phyloP scores from a whole-genome alignment of 2,113 vertebrate species.

The Salvator merianae region DNA sequence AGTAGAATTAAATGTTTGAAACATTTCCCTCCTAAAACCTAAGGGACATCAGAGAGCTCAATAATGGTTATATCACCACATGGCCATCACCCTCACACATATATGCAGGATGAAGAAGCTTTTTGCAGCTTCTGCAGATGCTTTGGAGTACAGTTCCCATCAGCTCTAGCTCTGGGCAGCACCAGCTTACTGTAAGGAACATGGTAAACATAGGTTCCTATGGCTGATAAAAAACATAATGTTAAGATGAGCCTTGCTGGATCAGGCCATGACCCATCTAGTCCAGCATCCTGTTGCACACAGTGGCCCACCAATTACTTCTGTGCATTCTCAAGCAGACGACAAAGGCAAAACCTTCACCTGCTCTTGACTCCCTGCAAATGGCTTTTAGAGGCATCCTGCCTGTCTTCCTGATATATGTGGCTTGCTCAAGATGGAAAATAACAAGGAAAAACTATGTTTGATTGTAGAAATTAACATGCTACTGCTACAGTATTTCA shows the following conservation, averaged over 20 bases:
- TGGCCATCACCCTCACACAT: not conserved
- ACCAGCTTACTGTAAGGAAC: no score
- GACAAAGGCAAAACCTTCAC: no score
- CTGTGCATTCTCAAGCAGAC: no score
- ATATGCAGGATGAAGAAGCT: not conserved
- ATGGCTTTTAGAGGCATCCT: no score
- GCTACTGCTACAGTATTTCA: not conserved
- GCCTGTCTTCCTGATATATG: no score
- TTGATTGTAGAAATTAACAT: constrained; percentile 14
- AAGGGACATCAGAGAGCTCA: not conserved
- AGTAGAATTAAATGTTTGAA: not conserved
- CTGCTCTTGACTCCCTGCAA: no score
- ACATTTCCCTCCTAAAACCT: not conserved
- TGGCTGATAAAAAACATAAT: no score
- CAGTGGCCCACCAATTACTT: no score
- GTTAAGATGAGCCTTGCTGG: no score
- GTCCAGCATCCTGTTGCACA: no score
- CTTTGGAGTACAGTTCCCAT: not conserved
- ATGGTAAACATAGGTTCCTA: not conserved
- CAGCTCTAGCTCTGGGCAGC: no score
- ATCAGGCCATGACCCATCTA: no score
- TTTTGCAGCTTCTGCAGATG: not conserved
- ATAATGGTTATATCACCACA: not conserved
- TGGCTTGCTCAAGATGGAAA: constrained; percentile 19
- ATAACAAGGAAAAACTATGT: constrained; percentile 6